A percentile compares a stretch with the other conserved stretches of the same genome.
These are phyloP conservation scores for Atethmia centrago DNA, from an alignment of 2,888 invertebrate genomes.

Conservation along the genomic window DNA sequence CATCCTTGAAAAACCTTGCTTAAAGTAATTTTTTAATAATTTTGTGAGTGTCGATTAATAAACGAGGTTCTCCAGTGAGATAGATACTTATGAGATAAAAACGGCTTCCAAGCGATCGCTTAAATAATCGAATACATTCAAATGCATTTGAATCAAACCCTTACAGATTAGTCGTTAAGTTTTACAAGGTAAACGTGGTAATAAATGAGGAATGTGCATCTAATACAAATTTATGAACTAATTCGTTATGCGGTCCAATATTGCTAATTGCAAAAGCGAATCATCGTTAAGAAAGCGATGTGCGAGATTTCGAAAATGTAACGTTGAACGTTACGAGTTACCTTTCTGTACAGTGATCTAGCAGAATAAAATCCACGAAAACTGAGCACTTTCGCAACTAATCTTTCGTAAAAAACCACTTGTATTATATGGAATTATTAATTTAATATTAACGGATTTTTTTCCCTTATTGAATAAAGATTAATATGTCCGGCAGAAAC, in stretches of 20 bases:
- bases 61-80: background rate
- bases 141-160: constrained; percentile 18
- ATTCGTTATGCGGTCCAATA: constrained; percentile 19
- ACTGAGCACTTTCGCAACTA: constrained; percentile 27
- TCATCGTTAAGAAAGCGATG: constrained; percentile 49
- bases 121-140: constrained; percentile 18
- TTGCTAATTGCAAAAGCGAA: constrained; percentile 15
- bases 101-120: background rate
- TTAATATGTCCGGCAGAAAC: background rate
- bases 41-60: background rate
- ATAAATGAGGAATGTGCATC: constrained; percentile 24
- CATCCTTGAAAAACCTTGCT: background rate
- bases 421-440: background rate
- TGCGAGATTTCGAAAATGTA: constrained; percentile 47
- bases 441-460: background rate
- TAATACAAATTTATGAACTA: constrained; percentile 29
- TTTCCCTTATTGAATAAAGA: too few relatives aligned
- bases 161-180: constrained; percentile 6
- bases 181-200: constrained; percentile 26
- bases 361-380: constrained; percentile 45
- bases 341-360: constrained; percentile 48
- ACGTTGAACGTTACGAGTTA: constrained; percentile 43
- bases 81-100: background rate
- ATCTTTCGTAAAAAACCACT: background rate
- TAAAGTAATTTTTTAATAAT: background rate